These are phyloP conservation scores for Aramus guarauna DNA, from an alignment of 2,113 vertebrate species.

Conservation along the genomic window DNA sequence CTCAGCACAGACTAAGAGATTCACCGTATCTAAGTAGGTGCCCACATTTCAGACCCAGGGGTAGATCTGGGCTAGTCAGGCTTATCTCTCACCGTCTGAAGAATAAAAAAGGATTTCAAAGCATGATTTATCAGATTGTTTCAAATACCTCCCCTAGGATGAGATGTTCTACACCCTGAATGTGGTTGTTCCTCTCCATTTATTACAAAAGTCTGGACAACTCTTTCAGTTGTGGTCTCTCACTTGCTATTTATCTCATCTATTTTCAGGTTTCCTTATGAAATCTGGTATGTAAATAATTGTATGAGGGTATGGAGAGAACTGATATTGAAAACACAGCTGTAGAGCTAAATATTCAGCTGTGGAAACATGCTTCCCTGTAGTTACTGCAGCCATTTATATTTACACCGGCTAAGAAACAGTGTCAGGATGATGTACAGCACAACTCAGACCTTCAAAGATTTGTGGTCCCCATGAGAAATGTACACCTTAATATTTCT, in stretches of 20 bases:
- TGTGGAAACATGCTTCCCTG: background rate
- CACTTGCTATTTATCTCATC: background rate
- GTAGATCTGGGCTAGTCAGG: background rate
- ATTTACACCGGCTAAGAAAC: background rate
- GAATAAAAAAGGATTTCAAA: background rate
- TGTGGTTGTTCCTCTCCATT: background rate
- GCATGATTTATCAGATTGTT: background rate
- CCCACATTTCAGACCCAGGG: background rate
- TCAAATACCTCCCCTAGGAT: background rate
- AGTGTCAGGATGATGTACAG: background rate
- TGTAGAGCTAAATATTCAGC: background rate
- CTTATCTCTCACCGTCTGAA: background rate
- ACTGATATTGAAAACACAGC: background rate
- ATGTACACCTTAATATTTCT: background rate
- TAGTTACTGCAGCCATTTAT: background rate
- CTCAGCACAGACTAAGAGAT: background rate
- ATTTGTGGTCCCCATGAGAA: background rate
- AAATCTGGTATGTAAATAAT: background rate
- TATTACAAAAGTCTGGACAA: background rate
- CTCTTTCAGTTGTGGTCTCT: background rate
- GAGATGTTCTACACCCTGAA: background rate
- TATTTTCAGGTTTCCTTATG: background rate
- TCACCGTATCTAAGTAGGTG: background rate
- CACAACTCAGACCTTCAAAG: background rate
- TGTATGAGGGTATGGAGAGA: background rate